Base-by-base conservation (phyloP, 2,797 vertebrate genomes). In the Leucoraja ocellata region DNA sequence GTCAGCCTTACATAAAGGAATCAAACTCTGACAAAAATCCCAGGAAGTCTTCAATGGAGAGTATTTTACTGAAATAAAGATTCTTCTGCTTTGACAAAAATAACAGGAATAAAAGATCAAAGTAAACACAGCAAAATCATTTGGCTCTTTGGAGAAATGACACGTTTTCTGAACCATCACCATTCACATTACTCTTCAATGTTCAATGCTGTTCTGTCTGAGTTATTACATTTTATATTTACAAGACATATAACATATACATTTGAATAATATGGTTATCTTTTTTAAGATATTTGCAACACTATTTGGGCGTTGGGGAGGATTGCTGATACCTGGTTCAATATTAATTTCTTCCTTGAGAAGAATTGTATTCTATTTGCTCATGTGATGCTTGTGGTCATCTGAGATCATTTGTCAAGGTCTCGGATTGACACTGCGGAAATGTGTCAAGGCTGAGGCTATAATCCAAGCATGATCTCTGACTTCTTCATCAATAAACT, bases 11-110 rank as follows among this genome's bases (percentile, higher is more conserved):
- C n/a, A 68, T 88, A n/a, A 68, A 36, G 16, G 63, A 68, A 28
- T 61, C 25, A 84, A 84, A 28, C 28, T 84, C 25, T 84, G 81
- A 84, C 81, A 28, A 84, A 84, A 88, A 36, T 79, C n/a, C n/a
- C 84, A 88, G 13, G 61, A 61, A 63, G 61, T 32, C 61, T 88
- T 65, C 28, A 88, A 36, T 0, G 21, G 28, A n/a, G 13, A 58
- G 32, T 65, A 18, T 88, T 88, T 63, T 88, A 25, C 25, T 68
- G 63, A 88, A 88, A 8, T 0, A 36, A 36, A 68, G 16, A 68
- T 18, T 32, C 14, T 36, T 88, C 21, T 68, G n/a, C 4, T 68
- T 36, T 68, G 84, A 68, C 13, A 65, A 86, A 63, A 63, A 5
- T 25, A 28, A 68, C 65, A 68, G 65, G 23, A 84, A 84, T 21